Base-by-base conservation (phyloP, 1,140 invertebrate genomes). In the Trypoxylus dichotomus region DNA sequence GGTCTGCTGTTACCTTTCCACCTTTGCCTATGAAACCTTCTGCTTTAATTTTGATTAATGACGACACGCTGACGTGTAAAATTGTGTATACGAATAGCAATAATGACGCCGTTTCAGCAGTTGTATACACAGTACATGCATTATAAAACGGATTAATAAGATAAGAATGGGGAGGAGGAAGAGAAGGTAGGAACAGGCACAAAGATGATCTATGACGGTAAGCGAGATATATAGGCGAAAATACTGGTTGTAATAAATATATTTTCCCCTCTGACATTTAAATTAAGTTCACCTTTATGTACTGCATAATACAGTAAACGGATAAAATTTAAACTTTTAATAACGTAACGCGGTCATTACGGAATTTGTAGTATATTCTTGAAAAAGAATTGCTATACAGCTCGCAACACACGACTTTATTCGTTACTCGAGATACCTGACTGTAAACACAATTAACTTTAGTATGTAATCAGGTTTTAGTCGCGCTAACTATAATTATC, bases 31-130 rank as follows among this genome's bases (percentile, higher is more conserved):
- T n/a, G 47, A 54, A 54, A 68, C 60, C 21, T 15, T 13, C 19
- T 13, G 27, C 24, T 27, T 68, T 68, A 68, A 68, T 68, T 68
- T 68, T 68, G 60, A 68, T 68, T 68, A 68, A 68, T 68, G 60
- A 5, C 60, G 60, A 68, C 60, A 68, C 60, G 24, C 60, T 68
- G 24, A 68, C 24, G 60, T 29, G 19, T 54, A 68, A 29, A 68
- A 68, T 68, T 68, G 60, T 68, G 60, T 68, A 24, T 68, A 68
- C 60, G 24, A 68, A 68, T 21, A 68, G 60, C 13, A 25, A 68
- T 68, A 68, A 68, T 68, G 25, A 68, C 60, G 24, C 27, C 24
- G 60, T 68, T 68, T 68, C 60, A 68, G 24, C 60, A 5, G 21
- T 24, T 68, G 8, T 68, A 68, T 68, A 68, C 60, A 29, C 60